phyloP scores from a whole-genome alignment of 2,113 vertebrate genomes.

The Mesitornis unicolor region DNA sequence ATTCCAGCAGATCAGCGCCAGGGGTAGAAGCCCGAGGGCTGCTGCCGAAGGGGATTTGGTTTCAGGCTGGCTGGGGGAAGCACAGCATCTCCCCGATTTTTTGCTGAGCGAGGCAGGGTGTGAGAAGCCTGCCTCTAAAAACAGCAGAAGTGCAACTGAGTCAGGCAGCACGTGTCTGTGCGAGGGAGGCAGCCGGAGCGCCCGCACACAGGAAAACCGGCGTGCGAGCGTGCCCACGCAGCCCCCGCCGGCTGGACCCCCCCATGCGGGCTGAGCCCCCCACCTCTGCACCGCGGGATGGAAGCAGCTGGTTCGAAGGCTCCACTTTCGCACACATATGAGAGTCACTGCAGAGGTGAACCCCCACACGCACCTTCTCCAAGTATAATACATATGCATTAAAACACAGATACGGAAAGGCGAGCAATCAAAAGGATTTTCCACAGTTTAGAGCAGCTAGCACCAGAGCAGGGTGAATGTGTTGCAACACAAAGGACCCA shows the following conservation, averaged over 20 bases:
- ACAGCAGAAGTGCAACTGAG: constrained; percentile 43
- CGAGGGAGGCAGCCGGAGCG: background rate
- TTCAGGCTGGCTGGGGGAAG: background rate
- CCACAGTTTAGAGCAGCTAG: background rate
- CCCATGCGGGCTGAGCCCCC: background rate
- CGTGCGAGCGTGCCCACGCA: background rate
- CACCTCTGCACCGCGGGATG: background rate
- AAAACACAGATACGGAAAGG: background rate
- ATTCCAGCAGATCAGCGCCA: background rate
- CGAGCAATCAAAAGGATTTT: background rate
- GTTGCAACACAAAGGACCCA: background rate
- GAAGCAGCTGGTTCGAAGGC: constrained; percentile 54
- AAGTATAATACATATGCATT: constrained; percentile 15
- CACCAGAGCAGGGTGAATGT: background rate
- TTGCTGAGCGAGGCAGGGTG: constrained; percentile 32
- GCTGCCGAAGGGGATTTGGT: background rate
- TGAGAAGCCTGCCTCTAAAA: constrained; percentile 29
- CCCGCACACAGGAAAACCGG: background rate
- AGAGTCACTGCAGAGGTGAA: background rate
- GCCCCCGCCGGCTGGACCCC: background rate
- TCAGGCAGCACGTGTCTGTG: constrained; percentile 37
- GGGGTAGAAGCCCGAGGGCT: background rate
- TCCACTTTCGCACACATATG: constrained; percentile 42
- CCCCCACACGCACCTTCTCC: background rate
- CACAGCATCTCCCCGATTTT: background rate